Base-by-base conservation (phyloP, 1,140 invertebrate genomes). In the Aphaenogaster rudis region DNA sequence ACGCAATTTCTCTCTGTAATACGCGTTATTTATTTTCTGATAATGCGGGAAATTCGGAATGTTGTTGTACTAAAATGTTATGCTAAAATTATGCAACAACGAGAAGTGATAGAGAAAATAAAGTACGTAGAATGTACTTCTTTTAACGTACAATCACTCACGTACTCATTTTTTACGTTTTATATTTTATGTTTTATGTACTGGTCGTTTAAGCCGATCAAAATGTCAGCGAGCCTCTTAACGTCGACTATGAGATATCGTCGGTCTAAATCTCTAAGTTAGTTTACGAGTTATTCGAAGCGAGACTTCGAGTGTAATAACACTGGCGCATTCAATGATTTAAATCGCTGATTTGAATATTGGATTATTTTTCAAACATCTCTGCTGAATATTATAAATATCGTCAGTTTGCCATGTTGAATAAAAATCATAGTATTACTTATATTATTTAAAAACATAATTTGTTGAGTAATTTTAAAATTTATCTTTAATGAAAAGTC, bases 21-120 rank as follows among this genome's bases (percentile, higher is more conserved):
- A 48, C 39, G 11, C 36, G 28, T 82, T 72, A 61, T 82, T 72
- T 82, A 71, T 72, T 81, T 57, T 45, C 13, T 17, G 52, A 59
- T 72, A 72, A 81, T 21, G 39, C 21, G 15, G 72, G 9, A 81
- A 21, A 59, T 81, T 67, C 15, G 28, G n/a, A 45, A 57, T 72
- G 2, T 28, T 33, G 17, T 66, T 66, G 36, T 36, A 64, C 8
- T 66, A 66, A 52, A 28, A 57, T 3, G n/a, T 50, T 66, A 15
- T 33, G 28, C 13, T 28, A 42, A 81, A 81, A 54, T 39, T 71
- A 54, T 5, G 13, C 39, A 1, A 33, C 36, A 45, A 17, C 4
- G 63, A 52, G 63, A 42, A 15, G 28, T 39, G 33, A 11, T 5
- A 79, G 78, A 54, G 39, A 54, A 9, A 33, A 48, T 59, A 48